phyloP scores from a whole-genome alignment of 1,140 invertebrate genomes.

The Laupala kohalensis region DNA sequence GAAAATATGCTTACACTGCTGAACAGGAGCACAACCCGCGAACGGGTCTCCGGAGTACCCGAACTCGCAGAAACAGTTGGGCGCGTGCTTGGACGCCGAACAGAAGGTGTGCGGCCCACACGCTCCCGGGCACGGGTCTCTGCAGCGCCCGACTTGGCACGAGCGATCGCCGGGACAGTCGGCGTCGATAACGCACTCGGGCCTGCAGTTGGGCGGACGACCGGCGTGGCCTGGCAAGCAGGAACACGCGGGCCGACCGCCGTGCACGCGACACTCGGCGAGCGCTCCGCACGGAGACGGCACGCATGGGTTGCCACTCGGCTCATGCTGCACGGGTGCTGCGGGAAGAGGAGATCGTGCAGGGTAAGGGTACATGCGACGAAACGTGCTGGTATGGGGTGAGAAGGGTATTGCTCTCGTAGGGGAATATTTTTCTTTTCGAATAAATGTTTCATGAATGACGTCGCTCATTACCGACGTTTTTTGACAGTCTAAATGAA shows the following conservation, averaged over 20 bases:
- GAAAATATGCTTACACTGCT: conserved; percentile 18
- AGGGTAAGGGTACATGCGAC: neutral
- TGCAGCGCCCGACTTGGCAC: conserved; percentile 37
- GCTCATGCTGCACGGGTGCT: neutral
- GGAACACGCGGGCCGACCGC: conserved; percentile 22
- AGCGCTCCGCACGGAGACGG: conserved; percentile 38
- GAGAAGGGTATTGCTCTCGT: neutral
- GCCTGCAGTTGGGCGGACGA: conserved; percentile 32
- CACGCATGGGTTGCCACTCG: conserved; percentile 30
- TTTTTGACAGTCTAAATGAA: too few relatives aligned
- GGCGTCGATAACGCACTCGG: conserved; percentile 33
- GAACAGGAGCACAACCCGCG: conserved; percentile 25
- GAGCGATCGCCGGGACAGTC: conserved; percentile 34
- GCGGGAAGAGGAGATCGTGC: neutral
- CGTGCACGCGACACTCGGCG: conserved; percentile 29
- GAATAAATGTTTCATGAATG: too few relatives aligned
- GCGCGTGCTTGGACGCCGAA: conserved; percentile 37
- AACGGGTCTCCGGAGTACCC: conserved; percentile 40
- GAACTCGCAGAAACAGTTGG: conserved; percentile 38
- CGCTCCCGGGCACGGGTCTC: conserved; percentile 40
- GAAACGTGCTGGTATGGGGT: neutral
- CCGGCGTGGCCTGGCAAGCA: conserved; percentile 31
- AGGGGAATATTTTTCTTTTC: too few relatives aligned
- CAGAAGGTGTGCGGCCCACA: conserved; percentile 40
- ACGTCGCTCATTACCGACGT: too few relatives aligned